Evolutionary conservation across 2,797 vertebrate genomes (phyloP).

Genomic region (Falco peregrinus): DNA sequence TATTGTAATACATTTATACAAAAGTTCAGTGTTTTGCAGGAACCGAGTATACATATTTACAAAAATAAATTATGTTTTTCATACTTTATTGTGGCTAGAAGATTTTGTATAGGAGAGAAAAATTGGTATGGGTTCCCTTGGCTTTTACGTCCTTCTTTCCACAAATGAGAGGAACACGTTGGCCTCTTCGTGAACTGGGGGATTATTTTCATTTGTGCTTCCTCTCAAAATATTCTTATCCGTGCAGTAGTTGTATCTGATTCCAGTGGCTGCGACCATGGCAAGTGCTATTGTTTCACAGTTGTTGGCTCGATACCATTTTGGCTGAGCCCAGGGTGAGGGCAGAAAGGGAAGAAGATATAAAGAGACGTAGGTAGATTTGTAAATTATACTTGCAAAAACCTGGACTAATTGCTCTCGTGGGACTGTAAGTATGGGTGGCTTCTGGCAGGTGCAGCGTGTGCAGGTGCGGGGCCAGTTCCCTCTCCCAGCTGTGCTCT

Average conservation of each 20-base stretch:
- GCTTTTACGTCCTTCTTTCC: background rate
- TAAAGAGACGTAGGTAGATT: background rate
- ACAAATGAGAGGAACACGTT: background rate
- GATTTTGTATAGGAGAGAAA: background rate
- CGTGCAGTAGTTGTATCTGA: background rate
- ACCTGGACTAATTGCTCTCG: background rate
- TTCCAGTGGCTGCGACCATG: background rate
- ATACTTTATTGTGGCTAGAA: background rate
- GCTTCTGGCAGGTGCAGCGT: background rate
- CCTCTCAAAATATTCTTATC: background rate
- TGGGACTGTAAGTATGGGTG: background rate
- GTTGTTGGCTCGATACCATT: background rate
- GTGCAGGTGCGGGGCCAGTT: background rate
- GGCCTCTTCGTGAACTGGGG: background rate
- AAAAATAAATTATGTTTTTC: background rate
- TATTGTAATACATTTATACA: background rate
- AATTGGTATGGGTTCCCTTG: background rate
- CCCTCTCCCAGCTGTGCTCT: background rate
- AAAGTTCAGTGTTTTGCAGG: background rate
- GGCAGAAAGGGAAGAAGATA: background rate
- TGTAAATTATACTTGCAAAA: background rate
- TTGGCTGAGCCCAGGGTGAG: background rate
- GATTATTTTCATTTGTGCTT: background rate
- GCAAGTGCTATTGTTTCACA: background rate
- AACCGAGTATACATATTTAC: background rate